Evolutionary conservation across 2,888 invertebrate species (phyloP).

Genomic region (Amphimallon solstitiale): DNA sequence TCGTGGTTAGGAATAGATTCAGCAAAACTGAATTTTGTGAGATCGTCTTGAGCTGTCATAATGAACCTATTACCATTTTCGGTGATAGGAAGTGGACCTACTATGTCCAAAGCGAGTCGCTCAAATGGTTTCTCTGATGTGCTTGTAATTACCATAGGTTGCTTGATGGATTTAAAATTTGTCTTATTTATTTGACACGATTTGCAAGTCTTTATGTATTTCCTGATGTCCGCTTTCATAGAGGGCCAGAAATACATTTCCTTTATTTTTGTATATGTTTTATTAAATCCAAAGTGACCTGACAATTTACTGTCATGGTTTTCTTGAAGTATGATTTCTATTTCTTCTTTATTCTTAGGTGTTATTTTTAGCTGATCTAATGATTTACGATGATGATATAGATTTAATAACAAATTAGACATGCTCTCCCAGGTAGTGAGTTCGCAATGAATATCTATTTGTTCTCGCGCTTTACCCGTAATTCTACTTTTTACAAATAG

Average conservation of each 20-base stretch:
- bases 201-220: constrained; percentile 44
- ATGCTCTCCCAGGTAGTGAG: constrained; percentile 37
- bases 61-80: constrained; percentile 53
- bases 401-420: constrained; percentile 27
- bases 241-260: constrained; percentile 46
- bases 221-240: constrained; percentile 44
- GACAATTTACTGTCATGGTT: constrained; percentile 20
- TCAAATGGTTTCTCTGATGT: constrained; percentile 48
- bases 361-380: background rate
- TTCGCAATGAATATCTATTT: constrained; percentile 39
- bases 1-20: constrained; percentile 53
- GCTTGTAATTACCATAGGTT: constrained; percentile 47
- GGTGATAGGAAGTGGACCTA: constrained; percentile 53
- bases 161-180: constrained; percentile 20
- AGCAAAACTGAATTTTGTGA: constrained; percentile 56
- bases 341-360: constrained; percentile 21
- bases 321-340: constrained; percentile 6
- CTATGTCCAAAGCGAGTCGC: constrained; percentile 52
- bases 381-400: too few species aligned
- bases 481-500: constrained; percentile 40
- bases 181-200: constrained; percentile 50
- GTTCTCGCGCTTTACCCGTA: constrained; percentile 37
- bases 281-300: constrained; percentile 43
- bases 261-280: constrained; percentile 42
- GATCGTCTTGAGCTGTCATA: constrained; percentile 55